Base-by-base conservation (phyloP, 2,888 invertebrate species). In the Drosophila paracracens region DNA sequence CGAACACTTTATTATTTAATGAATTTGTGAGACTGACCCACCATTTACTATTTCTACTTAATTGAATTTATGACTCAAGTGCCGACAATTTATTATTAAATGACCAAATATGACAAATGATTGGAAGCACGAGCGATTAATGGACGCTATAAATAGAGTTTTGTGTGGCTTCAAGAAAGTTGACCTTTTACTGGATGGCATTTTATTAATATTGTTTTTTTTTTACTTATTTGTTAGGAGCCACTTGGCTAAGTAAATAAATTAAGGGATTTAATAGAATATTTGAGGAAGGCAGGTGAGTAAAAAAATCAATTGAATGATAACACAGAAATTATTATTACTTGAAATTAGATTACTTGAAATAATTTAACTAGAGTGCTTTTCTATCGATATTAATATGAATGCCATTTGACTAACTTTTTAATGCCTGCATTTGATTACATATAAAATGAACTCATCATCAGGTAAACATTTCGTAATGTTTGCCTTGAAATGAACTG, bases 101-200 rank as follows among this genome's bases (percentile, higher is more conserved):
- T 69, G 83, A 65, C 53, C 74, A 76, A 78, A 57, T 46, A 67
- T 77, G 82, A 83, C 72, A 81, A 87, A 83, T 84, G 75, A 71
- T 57, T 31, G 40, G 21, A 4, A 50, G 33, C 35, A n/a, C 31
- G 4, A 59, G 36, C 33, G 50, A 52, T 63, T 50, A 48, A 70
- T 35, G 25, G 18, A 4, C 8, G 38, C 6, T 31, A 40, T 40
- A 60, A 48, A 48, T 53, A 53, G 25, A 53, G 35, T 40, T 29
- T n/a, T 21, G 1, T 16, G 11, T 46, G 46, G 13, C 48, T 11
- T 33, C 2, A 16, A 48, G 33, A 21, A 50, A 21, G 8, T 46
- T n/a, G 38, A 40, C 18, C n/a, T 29, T 43, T 25, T 10, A 13
- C 56, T 51, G 31, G 31, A 52, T 18, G 51, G 25, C 57, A 35